Evolutionary conservation across 2,888 invertebrate species (phyloP), one percentile per base, ranked within the genome.

Genomic region (Microplitis deprimator): DNA sequence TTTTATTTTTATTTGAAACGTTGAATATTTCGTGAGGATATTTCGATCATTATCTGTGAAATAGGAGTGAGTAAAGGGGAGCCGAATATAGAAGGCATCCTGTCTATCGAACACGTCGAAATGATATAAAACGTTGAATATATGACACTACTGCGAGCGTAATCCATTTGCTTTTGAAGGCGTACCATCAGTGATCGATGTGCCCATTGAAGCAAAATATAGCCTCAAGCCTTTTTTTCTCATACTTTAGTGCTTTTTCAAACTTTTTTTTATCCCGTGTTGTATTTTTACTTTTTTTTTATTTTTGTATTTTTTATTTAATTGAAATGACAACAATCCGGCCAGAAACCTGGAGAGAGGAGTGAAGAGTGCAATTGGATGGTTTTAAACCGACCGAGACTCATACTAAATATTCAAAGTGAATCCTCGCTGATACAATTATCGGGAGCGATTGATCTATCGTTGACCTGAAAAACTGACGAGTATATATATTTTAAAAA

Each of bases 401-500:
- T 39, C 3, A 29, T 67, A 38, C 29, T 38, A 67, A 20, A 67
- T 39, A 59, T 16, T 1, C 16, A 70, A 60, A 60, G 60, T 70
- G 70, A 69, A 50, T 69, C 10, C 17, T 41, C 50, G 17, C 16
- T 50, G 20, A 70, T 59, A 60, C 60, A 70, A 70, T 61, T 70
- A 70, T 70, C 38, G 50, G 60, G 38, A 10, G 20, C 40, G 13
- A 70, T 70, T 59, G 60, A 70, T 70, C 29, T 50, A 60, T 20
- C 13, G 29, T n/a, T 13, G 10, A 16, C 68, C 16, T 8, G 7
- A 17, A 68, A 50, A 50, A 50, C 50, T 50, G 13, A 50, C 50
- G 50, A 8, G 13, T 50, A 13, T 50, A 50, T 50, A 50, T 50
- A 29, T 29, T 29, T 29, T 29, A 3, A 39, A 62, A 72, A 72